These are phyloP conservation scores for Pogoniulus pusillus DNA, from an alignment of 2,797 vertebrate species.

Conservation along the genomic window DNA sequence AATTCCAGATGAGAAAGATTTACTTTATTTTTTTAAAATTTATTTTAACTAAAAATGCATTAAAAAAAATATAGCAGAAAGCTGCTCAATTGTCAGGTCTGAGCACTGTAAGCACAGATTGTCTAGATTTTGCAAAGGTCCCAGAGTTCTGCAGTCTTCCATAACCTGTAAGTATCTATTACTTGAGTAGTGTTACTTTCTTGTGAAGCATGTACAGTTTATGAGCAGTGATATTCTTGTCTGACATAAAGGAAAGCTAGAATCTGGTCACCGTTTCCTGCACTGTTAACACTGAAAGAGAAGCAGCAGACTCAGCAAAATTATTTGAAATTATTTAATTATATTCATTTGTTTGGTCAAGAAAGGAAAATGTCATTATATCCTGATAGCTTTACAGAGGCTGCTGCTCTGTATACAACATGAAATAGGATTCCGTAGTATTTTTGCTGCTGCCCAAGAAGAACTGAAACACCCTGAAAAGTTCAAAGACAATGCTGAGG, in stretches of 20 bases:
- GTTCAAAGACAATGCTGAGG: background rate
- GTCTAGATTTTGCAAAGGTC: background rate
- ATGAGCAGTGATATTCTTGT: background rate
- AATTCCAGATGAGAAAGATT: background rate
- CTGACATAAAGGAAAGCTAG: background rate
- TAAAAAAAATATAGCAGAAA: background rate
- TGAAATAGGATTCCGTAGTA: background rate
- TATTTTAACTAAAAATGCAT: background rate
- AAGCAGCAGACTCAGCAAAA: background rate
- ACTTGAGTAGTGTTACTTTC: background rate
- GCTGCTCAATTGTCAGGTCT: background rate
- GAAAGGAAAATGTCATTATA: background rate
- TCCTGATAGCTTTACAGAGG: background rate
- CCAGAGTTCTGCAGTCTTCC: background rate
- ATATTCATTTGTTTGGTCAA: background rate
- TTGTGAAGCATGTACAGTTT: background rate
- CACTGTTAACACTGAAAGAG: background rate
- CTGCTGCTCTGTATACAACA: background rate
- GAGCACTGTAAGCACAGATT: background rate
- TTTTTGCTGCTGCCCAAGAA: background rate
- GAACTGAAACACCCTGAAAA: background rate
- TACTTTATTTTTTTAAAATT: background rate
- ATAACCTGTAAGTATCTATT: background rate
- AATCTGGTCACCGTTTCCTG: background rate
- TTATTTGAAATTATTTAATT: background rate